Base-by-base conservation (phyloP, 2,888 invertebrate genomes). In the Steinernema scapterisci region DNA sequence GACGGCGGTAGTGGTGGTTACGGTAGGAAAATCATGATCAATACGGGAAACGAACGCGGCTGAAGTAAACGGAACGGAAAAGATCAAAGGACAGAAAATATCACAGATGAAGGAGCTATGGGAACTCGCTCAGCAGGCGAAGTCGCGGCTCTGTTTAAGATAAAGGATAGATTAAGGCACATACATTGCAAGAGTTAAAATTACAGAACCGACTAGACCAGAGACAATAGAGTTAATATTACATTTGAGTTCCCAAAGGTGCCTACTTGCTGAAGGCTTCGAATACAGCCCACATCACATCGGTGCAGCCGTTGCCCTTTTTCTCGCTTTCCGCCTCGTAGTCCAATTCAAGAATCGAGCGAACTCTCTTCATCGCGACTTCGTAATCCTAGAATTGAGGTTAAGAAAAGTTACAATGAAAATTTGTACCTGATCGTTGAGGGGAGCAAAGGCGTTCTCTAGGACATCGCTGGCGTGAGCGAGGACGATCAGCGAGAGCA, bases 231-330 rank as follows among this genome's bases (percentile, higher is more conserved):
- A 38, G 23, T 23, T 9, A 38, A 63, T 23, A 63, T 52, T 31
- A 31, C 63, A 63, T 6, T 31, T 16, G 52, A 23, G 21, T 11
- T 52, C 23, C 27, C 38, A 13, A 25, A 2, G 6, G 31, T 38
- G 27, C 25, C 87, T 93, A 97, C 92, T 97, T 97, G 87, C 94
- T 95, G 91, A 97, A 97, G 78, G 97, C 95, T 83, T 96, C 94
- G 90, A 99, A 96, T 77, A 99, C 97, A 73, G 97, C 96, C 97
- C 97, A 99, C 91, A 99, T 93, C 84, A 97, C 92, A 89, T 97
- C 96, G 82, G 88, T 88, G 70, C 88, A 80, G 9, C 76, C 72
- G 45, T 74, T 81, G 74, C 81, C 81, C 79, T 83, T 83, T 89
- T 97, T 95, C 90, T 93, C 92, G 81, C 95, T 93, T 90, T 99